A percentile compares a stretch with the other conserved stretches of the same genome.
phyloP scores from a whole-genome alignment of 2,113 vertebrate genomes.

The Petrocephalus zakoni region DNA sequence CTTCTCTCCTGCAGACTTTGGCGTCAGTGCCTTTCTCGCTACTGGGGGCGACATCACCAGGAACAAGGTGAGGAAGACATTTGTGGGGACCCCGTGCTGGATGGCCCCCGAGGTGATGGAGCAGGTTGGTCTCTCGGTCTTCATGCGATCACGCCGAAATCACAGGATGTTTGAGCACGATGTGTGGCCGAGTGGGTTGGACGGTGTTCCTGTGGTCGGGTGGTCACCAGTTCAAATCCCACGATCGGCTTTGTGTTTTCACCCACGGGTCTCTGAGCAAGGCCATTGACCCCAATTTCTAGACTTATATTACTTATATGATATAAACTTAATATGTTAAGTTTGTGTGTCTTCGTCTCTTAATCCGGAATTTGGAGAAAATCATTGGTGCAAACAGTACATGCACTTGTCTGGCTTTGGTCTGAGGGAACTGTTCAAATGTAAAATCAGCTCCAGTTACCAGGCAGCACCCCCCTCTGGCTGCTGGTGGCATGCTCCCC shows the following conservation, averaged over 20 bases:
- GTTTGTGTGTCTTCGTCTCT: not conserved
- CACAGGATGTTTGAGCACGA: not conserved
- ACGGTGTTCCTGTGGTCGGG: not conserved
- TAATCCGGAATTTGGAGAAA: not conserved
- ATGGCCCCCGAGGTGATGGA: constrained; percentile 84
- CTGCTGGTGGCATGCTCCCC: not conserved
- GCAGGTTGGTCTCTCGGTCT: constrained; percentile 53
- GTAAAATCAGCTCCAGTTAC: not conserved
- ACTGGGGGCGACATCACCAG: constrained; percentile 78
- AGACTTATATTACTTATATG: no score
- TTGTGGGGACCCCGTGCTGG: constrained; percentile 80
- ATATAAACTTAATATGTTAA: no score
- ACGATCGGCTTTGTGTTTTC: not conserved
- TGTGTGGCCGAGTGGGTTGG: not conserved
- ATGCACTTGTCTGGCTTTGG: not conserved
- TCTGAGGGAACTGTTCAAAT: not conserved
- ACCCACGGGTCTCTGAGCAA: not conserved
- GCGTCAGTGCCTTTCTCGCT: constrained; percentile 75
- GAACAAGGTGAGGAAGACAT: constrained; percentile 80
- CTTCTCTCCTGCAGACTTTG: constrained; percentile 63
- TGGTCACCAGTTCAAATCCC: not conserved
- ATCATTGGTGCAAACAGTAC: not conserved
- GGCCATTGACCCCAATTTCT: not conserved
- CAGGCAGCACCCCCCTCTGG: not conserved
- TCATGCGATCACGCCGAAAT: not conserved